Base-by-base conservation (phyloP, 2,888 invertebrate species). In the Nephrotoma flavescens region DNA sequence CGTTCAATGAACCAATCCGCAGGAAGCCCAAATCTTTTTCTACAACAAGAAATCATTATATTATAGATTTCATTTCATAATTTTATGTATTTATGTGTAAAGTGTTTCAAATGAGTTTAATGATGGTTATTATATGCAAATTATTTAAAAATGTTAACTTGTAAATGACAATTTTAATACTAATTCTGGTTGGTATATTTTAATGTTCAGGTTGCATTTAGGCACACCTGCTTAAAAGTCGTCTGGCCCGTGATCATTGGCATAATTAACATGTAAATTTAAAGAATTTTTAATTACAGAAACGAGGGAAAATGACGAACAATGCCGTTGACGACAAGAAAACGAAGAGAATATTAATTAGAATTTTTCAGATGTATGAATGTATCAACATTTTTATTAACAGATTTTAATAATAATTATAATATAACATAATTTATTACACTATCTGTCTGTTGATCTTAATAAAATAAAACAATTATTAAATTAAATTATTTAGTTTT, bases 11-110 rank as follows among this genome's bases (percentile, higher is more conserved):
- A 89, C 97, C 97, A 92, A 97, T 97, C 90, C 97, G 95, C 88
- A 97, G 94, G 92, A 97, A 97, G 89, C 97, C 96, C 92, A 95
- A 94, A 92, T 97, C 97, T 93, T 96, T 96, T 92, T 97, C 97
- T 96, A 93, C 86, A 92, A 93, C 87, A 87, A 87, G 87, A 83
- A 86, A 52, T 86, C 11, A 31, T 71, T 71, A 71, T 4, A 2
- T 44, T 44, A 44, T 44, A 44, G 44, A 44, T 44, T 31, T 31
- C 7, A 9, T 41, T 87, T 83, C 12, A 41, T 47, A 41, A 86
- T 44, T 57, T n/a, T 6, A 2, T 6, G 45, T 41, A 86, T 41
- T 41, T 85, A 87, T 86, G n/a, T 31, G 31, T 4, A 9, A 31
- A 31, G 2, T 31, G 31, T 2, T 57, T 15, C 19, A 57, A 57